Base-by-base conservation (phyloP, 2,797 vertebrate species). In the Spondyliosoma cantharus region DNA sequence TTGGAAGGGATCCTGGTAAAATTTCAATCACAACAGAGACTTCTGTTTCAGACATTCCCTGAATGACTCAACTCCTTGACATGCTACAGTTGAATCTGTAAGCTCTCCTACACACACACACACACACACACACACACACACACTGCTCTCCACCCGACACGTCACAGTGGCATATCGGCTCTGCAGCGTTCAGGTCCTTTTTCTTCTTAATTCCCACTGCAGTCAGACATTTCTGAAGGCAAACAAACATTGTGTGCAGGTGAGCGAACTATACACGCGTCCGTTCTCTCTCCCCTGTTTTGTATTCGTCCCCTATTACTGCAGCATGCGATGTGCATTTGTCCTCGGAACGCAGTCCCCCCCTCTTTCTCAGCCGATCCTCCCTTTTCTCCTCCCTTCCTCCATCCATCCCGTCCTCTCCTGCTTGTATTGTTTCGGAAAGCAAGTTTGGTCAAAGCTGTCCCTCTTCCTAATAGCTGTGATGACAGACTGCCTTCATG, bases 261-360 rank as follows among this genome's bases (percentile, higher is more conserved):
- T 79, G 80, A 86, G 71, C 67, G 73, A 83, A 77, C 81, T 54
- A 80, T 22, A 80, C 83, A 69, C 46, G 54, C 58, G 45, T 80
- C 79, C 13, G 32, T 81, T 73, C 59, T 53, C 75, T 75, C 80
- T 80, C 57, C 48, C 76, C 91, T 88, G 81, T 80, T 92, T 83
- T 88, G 85, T 90, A 94, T 93, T 92, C 90, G 11, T 71, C 83
- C 80, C 84, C 72, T 78, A 91, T 89, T 90, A 90, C 92, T 90
- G 92, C 91, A 90, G 90, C 87, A 78, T 81, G 72, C 83, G 54
- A 81, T 82, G 85, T 76, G 87, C 70, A 25, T 90, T 93, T 91
- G 91, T 93, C 91, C 91, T 93, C 90, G 89, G 66, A 20, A 90
- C 71, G 73, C 85, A 80, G 71, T 29, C 65, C 74, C 81, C 81